Base-by-base conservation (phyloP, 2,888 invertebrate species). In the Leptinotarsa haldemani region DNA sequence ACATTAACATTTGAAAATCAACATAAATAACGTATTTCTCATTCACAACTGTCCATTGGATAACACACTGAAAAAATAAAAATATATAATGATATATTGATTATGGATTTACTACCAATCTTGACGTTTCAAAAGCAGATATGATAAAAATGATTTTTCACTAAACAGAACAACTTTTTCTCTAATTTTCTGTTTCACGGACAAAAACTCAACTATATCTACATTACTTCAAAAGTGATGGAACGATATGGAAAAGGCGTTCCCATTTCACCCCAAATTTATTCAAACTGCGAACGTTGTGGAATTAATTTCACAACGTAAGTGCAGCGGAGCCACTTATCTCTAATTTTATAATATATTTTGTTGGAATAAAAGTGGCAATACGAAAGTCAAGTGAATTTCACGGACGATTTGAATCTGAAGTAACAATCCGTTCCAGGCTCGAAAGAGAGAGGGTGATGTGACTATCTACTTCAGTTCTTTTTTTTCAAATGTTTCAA, bases 401-500 rank as follows among this genome's bases (percentile, higher is more conserved):
- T 78, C 74, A 79, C 80, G 80, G 78, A 78, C 79, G 79, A 80
- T 81, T 80, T 80, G 69, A 80, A 80, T 80, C 78, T 79, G 70
- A 77, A 80, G 77, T 79, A 78, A 76, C 73, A 74, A 72, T 75
- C 75, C 74, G 74, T 68, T 68, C 47, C 46, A 68, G 30, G 52
- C 47, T 68, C 20, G 46, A 16, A 47, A 46, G 18, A 9, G 47
- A 68, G 56, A 56, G 68, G 68, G 68, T 46, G 40, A n/a, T 16
- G n/a, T n/a, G n/a, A 61, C 61, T 30, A 16, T 25, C 25, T 61
- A 40, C n/a, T 16, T 15, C 12, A 30, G 61, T 40, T 7, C 9
- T 40, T 61, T 61, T 61, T 61, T 13, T 25, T 25, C 25, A 25
- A 22, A 56, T 56, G 22, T 53, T 53, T 18, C 53, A 22, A 20